Conservation (phyloP, 2,888 invertebrate genomes). For the Tiliacea aurago region DNA sequence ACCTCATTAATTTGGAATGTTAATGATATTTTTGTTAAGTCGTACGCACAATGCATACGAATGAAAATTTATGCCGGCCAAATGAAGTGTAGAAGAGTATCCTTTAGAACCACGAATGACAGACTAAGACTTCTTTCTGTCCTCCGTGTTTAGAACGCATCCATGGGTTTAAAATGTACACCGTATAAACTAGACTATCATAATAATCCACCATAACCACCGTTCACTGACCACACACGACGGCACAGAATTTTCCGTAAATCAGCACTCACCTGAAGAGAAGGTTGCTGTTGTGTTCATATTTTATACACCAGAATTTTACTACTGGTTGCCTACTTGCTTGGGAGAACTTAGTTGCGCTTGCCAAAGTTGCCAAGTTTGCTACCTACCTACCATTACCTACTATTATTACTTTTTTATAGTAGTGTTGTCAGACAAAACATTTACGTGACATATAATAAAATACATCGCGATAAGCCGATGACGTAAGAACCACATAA, state of each 20-base stretch:
- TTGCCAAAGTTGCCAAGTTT: slow-evolving; percentile 23
- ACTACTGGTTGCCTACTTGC: slow-evolving; percentile 19
- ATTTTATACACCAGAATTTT: slow-evolving; percentile 8
- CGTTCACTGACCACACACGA: slow-evolving; percentile 35
- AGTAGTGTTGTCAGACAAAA: slow-evolving; percentile 29
- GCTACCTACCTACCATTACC: neutral
- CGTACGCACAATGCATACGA: slow-evolving; percentile 46
- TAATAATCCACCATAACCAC: slow-evolving; percentile 14
- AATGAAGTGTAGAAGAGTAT: neutral
- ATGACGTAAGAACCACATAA: neutral
- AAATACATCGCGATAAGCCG: neutral
- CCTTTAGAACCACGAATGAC: neutral
- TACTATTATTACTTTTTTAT: slow-evolving; percentile 21
- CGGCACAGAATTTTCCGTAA: slow-evolving; percentile 23
- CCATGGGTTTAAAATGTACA: neutral
- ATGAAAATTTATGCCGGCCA: slow-evolving; percentile 37
- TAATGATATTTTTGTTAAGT: slow-evolving; percentile 47
- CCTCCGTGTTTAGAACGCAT: neutral
- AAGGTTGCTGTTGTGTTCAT: slow-evolving; percentile 73
- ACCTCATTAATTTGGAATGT: slow-evolving; percentile 39
- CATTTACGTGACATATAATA: slow-evolving; percentile 20
- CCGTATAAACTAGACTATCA: neutral
- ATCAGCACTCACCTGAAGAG: slow-evolving; percentile 64
- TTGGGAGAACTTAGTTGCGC: slow-evolving; percentile 30
- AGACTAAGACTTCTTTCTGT: no score